These are phyloP conservation scores for Sphaerodactylus townsendi DNA, from an alignment of 2,113 vertebrate genomes.

Conservation along the genomic window DNA sequence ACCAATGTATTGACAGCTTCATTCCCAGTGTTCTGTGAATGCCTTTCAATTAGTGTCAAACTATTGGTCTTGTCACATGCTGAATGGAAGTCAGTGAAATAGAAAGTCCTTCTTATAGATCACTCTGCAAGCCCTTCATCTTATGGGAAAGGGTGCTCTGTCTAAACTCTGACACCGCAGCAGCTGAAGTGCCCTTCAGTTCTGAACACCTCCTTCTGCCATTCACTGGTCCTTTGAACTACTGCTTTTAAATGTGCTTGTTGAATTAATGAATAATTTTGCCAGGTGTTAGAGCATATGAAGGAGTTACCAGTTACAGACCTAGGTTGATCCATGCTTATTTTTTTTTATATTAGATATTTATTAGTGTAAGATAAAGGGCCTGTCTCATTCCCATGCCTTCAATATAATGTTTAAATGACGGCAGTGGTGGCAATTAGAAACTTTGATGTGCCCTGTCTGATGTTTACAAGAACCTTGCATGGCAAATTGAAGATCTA, in stretches of 20 bases:
- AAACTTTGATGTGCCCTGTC: conserved; percentile 10
- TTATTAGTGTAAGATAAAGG: conserved; percentile 68
- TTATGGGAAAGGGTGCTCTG: conserved; percentile 65
- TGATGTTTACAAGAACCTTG: neutral
- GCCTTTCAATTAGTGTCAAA: neutral
- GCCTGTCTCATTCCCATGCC: conserved; percentile 54
- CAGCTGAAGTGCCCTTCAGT: conserved; percentile 67
- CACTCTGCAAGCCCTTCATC: conserved; percentile 30
- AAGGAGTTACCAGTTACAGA: conserved; percentile 54
- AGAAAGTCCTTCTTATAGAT: neutral
- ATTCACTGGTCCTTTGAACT: conserved; percentile 72
- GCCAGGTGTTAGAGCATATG: conserved; percentile 68
- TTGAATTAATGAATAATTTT: conserved; percentile 76
- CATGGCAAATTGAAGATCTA: neutral
- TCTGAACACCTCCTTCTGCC: conserved; percentile 59
- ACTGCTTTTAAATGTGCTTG: conserved; percentile 66
- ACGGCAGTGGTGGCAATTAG: conserved; percentile 20
- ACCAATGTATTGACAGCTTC: neutral
- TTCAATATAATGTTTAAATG: conserved; percentile 65
- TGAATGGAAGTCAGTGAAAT: conserved; percentile 21
- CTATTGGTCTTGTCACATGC: neutral
- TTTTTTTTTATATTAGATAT: conserved; percentile 61
- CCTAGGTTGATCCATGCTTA: conserved; percentile 48
- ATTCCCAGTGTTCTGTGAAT: neutral
- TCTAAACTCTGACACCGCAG: conserved; percentile 61